Base-by-base conservation (phyloP, 2,113 vertebrate species). In the Etia nguti region DNA sequence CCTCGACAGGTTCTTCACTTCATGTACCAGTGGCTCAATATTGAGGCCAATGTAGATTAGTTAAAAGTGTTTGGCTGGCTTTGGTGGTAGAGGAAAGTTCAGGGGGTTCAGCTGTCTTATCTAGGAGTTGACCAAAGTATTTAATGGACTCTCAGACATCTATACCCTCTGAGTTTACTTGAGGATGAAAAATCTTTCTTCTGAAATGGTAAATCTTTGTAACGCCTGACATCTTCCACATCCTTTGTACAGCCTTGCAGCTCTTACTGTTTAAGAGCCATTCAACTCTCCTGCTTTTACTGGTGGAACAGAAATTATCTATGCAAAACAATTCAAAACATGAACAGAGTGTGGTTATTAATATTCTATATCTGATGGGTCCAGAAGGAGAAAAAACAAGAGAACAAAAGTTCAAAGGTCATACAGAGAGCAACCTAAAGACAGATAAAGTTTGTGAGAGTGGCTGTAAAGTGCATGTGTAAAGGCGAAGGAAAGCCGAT, bases 361-460 rank as follows among this genome's bases (percentile, higher is more conserved):
- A 50, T 18, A 6, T 7, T n/a, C 20, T 65, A 11, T 38, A 80
- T 88, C 62, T 75, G 79, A 56, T 46, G 26, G 46, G 73, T 85
- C 80, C 84, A 73, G 54, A 86, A 82, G 70, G 4, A 29, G 6
- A 0, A 0, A 13, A 12, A 22, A 75, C 75, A 82, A 5, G 56
- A 84, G 59, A 79, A 81, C 80, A 87, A 3, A 54, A 43, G 91
- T 86, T 88, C 87, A 91, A 50, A 81, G 89, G 75, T 20, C 52
- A 4, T 56, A 43, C 20, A 79, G 80, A 89, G 70, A 36, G 68
- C n/a, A 87, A 75, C 46, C 24, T 57, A 41, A 73, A 81, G 73
- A 80, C 10, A 82, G 55, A 77, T 31, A 77, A 29, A 46, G 46
- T n/a, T 10, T 50, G 79, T 79, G 59, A 81, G 80, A 55, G 80